Percentiles rank a stretch among this genome's conserved stretches.
phyloP scores from a whole-genome alignment of 2,113 vertebrate species.

The Choloepus hoffmanni region DNA sequence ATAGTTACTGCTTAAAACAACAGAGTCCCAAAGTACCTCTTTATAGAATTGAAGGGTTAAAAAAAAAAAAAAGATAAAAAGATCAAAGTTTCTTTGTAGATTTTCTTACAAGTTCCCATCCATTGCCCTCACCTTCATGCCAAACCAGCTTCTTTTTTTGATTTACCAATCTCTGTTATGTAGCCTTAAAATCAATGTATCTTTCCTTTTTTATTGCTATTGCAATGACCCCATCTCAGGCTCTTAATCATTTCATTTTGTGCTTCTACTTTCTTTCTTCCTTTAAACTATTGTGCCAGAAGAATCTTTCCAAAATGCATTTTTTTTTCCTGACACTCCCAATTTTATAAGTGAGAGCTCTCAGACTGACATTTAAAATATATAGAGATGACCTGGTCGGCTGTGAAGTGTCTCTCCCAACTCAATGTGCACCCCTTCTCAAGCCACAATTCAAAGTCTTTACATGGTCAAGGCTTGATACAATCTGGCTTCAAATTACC shows the following conservation, averaged over 20 bases:
- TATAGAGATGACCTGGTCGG: neutral
- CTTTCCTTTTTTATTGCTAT: neutral
- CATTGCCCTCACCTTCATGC: neutral
- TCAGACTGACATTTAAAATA: neutral
- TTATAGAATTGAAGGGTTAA: slow-evolving; percentile 38
- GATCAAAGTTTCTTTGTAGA: neutral
- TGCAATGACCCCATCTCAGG: neutral
- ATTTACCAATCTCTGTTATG: neutral
- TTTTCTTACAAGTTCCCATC: slow-evolving; percentile 9
- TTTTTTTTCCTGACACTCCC: neutral
- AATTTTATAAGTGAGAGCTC: neutral
- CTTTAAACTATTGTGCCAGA: neutral
- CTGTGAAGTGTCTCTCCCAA: neutral
- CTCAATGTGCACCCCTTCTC: neutral
- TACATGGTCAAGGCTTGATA: too few species aligned
- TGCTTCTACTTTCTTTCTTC: neutral
- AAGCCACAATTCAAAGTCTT: neutral
- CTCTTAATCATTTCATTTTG: neutral
- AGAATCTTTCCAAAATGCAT: neutral
- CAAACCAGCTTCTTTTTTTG: neutral
- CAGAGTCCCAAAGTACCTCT: neutral
- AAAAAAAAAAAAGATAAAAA: slow-evolving; percentile 1
- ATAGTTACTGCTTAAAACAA: slow-evolving; percentile 47
- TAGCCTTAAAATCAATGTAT: neutral
- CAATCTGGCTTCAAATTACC: neutral